Percentiles rank a stretch among this genome's conserved stretches.
These are phyloP conservation scores for Bradysia coprophila DNA, from an alignment of 1,140 invertebrate species.

Conservation along the genomic window DNA sequence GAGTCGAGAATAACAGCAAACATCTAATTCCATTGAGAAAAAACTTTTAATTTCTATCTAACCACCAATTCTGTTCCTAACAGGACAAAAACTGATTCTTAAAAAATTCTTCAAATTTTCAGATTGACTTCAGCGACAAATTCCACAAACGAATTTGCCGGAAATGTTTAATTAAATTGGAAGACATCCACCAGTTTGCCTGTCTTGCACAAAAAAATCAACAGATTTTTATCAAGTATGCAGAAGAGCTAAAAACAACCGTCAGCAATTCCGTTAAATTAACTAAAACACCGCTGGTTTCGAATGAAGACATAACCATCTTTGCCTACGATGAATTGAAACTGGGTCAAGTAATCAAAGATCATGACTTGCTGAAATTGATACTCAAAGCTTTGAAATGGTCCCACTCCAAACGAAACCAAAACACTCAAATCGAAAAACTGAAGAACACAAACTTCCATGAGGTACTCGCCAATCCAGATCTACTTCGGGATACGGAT, in stretches of 20 bases:
- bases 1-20: too few relatives aligned
- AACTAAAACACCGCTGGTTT: not conserved
- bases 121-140: not conserved
- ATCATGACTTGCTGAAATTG: conserved; percentile 18
- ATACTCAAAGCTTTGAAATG: conserved; percentile 21
- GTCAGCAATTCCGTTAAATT: not conserved
- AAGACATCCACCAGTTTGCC: not conserved
- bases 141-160: not conserved
- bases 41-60: too few relatives aligned
- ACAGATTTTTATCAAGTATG: not conserved
- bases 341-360: conserved; percentile 17
- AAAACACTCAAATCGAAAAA: conserved; percentile 15
- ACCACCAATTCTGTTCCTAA: too few relatives aligned
- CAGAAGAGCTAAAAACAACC: not conserved
- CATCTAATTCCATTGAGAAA: too few relatives aligned
- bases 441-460: conserved; percentile 17
- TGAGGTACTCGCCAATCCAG: conserved; percentile 17
- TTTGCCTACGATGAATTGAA: conserved; percentile 6
- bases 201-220: not conserved
- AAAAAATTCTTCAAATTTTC: not conserved
- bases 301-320: conserved; percentile 1
- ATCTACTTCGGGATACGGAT: conserved; percentile 20
- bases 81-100: too few relatives aligned
- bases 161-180: not conserved
- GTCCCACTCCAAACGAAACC: conserved; percentile 13